Conservation (phyloP, 2,888 invertebrate genomes). For the Notocelia uddmanniana region DNA sequence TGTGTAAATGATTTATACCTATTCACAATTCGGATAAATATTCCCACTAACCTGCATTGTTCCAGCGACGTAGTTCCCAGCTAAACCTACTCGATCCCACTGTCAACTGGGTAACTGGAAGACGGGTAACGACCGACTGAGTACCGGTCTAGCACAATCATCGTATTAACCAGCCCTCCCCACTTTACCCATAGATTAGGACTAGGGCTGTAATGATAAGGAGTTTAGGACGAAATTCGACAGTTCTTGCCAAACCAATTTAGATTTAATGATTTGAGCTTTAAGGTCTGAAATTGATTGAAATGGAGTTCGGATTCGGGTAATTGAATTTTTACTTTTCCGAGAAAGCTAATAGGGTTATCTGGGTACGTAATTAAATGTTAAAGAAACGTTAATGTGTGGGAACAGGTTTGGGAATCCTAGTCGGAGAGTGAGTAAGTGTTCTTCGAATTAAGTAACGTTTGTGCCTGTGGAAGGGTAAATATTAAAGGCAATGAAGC, state of each 20-base stretch:
- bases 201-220: constrained; percentile 67
- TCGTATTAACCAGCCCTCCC: constrained; percentile 73
- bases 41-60: constrained; percentile 38
- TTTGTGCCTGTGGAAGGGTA: neutral
- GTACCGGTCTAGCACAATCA: constrained; percentile 68
- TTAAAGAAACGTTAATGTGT: constrained; percentile 12
- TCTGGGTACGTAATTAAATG: constrained; percentile 26
- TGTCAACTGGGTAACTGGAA: constrained; percentile 21
- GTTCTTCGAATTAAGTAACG: constrained; percentile 17
- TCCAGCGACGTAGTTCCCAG: neutral
- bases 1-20: no score
- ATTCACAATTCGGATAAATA: no score
- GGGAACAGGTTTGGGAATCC: constrained; percentile 24
- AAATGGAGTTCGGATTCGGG: neutral
- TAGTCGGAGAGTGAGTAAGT: constrained; percentile 14
- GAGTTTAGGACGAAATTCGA: constrained; percentile 60
- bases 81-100: neutral
- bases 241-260: constrained; percentile 42
- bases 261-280: neutral
- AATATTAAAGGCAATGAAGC: no score
- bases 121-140: constrained; percentile 59
- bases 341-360: constrained; percentile 34
- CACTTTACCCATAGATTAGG: constrained; percentile 71
- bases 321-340: constrained; percentile 20
- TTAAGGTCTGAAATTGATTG: constrained; percentile 1